Base-by-base conservation (phyloP, 1,140 invertebrate genomes). In the Batillaria attramentaria region DNA sequence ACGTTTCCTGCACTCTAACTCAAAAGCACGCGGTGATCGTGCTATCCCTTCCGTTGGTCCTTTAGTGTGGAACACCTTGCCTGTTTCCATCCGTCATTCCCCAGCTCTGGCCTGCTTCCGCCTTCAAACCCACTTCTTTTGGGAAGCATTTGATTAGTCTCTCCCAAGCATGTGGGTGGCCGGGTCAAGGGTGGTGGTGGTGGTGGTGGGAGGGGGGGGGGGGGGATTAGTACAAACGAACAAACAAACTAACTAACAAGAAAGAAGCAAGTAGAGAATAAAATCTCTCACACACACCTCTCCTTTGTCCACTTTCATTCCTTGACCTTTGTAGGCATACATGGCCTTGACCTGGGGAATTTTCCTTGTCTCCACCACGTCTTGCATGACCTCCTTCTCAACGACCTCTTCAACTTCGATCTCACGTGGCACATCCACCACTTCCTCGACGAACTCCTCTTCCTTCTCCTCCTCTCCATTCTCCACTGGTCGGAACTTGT, bases 241-340 rank as follows among this genome's bases (percentile, higher is more conserved):
- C 62, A 66, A 10, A 66, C 4, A 66, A 35, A 66, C 62, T 35
- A 13, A 72, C 8, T 24, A 46, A 31, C 41, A 50, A 72, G 50
- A 3, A 72, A 31, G 3, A 69, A 20, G 10, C 35, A 35, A 66
- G 31, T 35, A 66, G 33, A 8, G 20, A 31, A 6, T 3, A 66
- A 35, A 60, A 10, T 8, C 24, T 28, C 57, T 28, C 10, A 60
- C 57, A 24, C 57, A 60, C 8, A 95, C 94, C 91, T 98, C 97
- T 77, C 96, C 97, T 92, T 99, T 99, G 5, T 92, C 92, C 93
- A 98, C 97, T 35, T 94, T 93, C 70, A 87, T 84, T 92, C 99
- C 97, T 87, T 98, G 96, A 0, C 97, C 97, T 82, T 93, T 95
- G 92, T 98, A 99, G 3, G 95, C 94, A 91, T 99, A 99, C 35